phyloP scores from a whole-genome alignment of 2,113 vertebrate species.

The Chinchilla lanigera region DNA sequence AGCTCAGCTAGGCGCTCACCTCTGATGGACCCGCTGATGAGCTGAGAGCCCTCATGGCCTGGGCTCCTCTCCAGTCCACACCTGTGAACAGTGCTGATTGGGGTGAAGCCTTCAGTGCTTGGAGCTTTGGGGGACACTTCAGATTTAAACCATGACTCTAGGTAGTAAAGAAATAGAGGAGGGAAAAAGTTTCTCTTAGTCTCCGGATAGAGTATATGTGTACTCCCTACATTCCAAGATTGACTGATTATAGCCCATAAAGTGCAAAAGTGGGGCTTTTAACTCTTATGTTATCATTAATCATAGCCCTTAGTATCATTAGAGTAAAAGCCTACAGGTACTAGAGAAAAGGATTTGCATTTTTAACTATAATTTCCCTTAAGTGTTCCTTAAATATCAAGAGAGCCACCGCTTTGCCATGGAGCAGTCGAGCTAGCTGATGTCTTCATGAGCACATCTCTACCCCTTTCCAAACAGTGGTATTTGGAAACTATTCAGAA shows the following conservation, averaged over 20 bases:
- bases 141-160: background rate
- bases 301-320: background rate
- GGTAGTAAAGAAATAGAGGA: background rate
- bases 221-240: background rate
- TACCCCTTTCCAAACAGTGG: background rate
- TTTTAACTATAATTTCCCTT: conserved; percentile 29
- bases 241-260: background rate
- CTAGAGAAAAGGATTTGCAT: background rate
- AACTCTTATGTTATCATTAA: conserved; percentile 12
- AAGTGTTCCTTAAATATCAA: conserved; percentile 29
- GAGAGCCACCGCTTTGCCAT: background rate
- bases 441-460: background rate
- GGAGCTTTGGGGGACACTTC: background rate
- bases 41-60: background rate
- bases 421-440: background rate
- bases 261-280: background rate
- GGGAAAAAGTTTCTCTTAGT: background rate
- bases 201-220: too few species aligned
- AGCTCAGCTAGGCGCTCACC: background rate
- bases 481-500: conserved; percentile 30
- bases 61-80: too few species aligned
- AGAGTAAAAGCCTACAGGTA: background rate
- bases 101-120: background rate
- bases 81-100: background rate
- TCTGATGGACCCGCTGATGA: background rate